phyloP scores from a whole-genome alignment of 1,140 invertebrate genomes.

The Anthonomus grandis region DNA sequence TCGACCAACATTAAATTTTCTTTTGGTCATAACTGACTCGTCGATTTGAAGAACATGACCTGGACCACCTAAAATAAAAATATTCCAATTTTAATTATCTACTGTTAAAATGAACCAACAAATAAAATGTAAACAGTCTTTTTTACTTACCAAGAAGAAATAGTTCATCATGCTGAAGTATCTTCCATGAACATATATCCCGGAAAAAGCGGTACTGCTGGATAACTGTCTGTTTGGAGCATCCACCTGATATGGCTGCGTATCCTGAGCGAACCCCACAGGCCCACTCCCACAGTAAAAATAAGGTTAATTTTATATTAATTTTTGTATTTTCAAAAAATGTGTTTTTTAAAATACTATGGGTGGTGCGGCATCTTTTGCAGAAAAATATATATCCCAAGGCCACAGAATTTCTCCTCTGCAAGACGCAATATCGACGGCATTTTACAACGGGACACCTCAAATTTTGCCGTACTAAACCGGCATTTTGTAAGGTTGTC shows the following conservation, averaged over 20 bases:
- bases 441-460: too few species aligned
- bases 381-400: not conserved
- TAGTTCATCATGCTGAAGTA: not conserved
- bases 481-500: too few species aligned
- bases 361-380: not conserved
- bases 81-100: not conserved
- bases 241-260: not conserved
- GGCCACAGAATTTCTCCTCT: not conserved
- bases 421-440: not conserved
- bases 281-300: slow-evolving; percentile 1
- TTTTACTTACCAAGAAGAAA: slow-evolving; percentile 8
- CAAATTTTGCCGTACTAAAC: too few species aligned
- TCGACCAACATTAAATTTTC: slow-evolving; percentile 12
- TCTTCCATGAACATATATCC: slow-evolving; percentile 8
- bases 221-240: not conserved
- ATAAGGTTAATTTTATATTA: not conserved
- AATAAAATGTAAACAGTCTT: not conserved
- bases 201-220: slow-evolving; percentile 6
- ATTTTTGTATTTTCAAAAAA: not conserved
- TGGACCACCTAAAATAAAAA: slow-evolving; percentile 6
- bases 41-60: slow-evolving; percentile 14
- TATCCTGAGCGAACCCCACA: not conserved
- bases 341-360: not conserved
- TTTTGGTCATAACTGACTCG: slow-evolving; percentile 9
- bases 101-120: not conserved